These are phyloP conservation scores for Caenorhabditis briggsae DNA, from an alignment of 1,140 invertebrate genomes.

Conservation along the genomic window DNA sequence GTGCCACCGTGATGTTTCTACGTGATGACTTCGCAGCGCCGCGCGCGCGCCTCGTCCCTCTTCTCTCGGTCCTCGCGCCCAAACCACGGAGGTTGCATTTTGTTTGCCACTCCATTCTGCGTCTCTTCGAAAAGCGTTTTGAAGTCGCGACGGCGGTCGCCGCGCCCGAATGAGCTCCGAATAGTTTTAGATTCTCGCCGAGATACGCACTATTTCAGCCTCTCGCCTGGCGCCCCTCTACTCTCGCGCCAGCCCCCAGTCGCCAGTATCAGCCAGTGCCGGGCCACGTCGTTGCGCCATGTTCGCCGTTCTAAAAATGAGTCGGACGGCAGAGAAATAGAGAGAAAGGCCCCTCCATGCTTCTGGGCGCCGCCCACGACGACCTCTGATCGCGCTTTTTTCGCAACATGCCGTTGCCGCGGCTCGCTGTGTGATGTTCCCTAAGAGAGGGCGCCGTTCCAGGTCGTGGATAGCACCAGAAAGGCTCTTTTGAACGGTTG, in stretches of 20 bases:
- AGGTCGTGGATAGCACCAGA: conserved; percentile 42
- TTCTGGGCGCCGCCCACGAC: not conserved
- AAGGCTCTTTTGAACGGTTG: conserved; percentile 52
- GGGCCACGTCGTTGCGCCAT: not conserved
- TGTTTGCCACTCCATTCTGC: conserved; percentile 15
- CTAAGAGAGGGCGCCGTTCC: conserved; percentile 42
- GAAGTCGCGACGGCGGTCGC: not conserved
- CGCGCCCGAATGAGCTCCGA: not conserved
- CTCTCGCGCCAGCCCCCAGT: not conserved
- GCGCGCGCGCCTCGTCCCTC: not conserved
- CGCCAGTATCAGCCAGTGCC: conserved; percentile 25
- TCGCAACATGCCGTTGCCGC: conserved; percentile 26
- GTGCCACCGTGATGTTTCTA: conserved; percentile 37
- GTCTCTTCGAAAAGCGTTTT: not conserved
- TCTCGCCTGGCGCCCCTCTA: not conserved
- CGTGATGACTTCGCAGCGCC: conserved; percentile 2
- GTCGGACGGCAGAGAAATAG: conserved; percentile 3
- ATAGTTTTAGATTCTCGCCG: conserved; percentile 4
- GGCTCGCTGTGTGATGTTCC: conserved; percentile 23
- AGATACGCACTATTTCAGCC: conserved; percentile 24
- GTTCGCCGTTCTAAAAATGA: conserved; percentile 43
- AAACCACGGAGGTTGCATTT: not conserved
- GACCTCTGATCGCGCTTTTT: conserved; percentile 46
- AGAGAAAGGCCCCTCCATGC: not conserved
- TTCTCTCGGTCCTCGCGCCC: conserved; percentile 29